Conservation (phyloP, 2,888 invertebrate genomes). For the Chironomus riparius region DNA sequence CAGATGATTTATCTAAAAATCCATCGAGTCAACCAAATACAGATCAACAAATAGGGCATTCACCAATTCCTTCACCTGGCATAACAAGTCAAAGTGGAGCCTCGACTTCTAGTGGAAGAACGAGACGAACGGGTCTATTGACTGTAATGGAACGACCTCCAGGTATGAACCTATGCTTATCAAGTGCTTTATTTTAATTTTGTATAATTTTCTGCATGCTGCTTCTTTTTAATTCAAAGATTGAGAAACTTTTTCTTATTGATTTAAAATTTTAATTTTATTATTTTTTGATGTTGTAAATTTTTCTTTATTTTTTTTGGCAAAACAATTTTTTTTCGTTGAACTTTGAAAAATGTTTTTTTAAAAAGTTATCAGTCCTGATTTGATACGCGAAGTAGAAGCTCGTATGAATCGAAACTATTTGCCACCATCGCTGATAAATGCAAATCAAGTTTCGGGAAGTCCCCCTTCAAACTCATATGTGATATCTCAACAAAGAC, state of each 20-base stretch:
- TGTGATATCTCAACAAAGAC: constrained; percentile 32
- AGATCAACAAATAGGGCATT: constrained; percentile 38
- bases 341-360: constrained; percentile 5
- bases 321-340: constrained; percentile 3
- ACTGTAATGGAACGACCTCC: constrained; percentile 82
- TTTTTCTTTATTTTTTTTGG: constrained; percentile 29
- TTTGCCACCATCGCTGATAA: constrained; percentile 56
- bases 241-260: constrained; percentile 28
- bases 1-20: constrained; percentile 50
- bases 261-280: constrained; percentile 29
- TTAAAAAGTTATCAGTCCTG: constrained; percentile 71
- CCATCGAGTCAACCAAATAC: constrained; percentile 39
- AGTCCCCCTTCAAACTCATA: constrained; percentile 36
- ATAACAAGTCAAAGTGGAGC: constrained; percentile 38
- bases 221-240: constrained; percentile 23
- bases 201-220: constrained; percentile 29
- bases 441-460: constrained; percentile 46
- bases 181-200: constrained; percentile 29
- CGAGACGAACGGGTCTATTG: constrained; percentile 70
- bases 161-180: constrained; percentile 48
- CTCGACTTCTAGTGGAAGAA: constrained; percentile 51
- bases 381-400: constrained; percentile 82
- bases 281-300: constrained; percentile 25
- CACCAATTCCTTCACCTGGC: constrained; percentile 33
- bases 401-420: constrained; percentile 76